Evolutionary conservation across 1,140 invertebrate genomes (phyloP).

Genomic region (Drosophila miranda): DNA sequence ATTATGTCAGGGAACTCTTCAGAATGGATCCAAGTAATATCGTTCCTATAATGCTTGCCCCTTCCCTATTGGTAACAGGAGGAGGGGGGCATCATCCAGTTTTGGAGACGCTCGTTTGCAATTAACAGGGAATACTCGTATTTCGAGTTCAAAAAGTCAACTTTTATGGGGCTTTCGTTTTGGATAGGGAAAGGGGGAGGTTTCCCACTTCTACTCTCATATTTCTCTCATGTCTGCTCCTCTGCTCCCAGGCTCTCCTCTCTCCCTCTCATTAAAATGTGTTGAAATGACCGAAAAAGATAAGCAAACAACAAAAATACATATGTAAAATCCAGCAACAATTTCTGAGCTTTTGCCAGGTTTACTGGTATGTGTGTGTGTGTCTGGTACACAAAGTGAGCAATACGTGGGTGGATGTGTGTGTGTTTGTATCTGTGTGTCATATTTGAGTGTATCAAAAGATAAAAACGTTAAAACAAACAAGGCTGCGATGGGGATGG

Average conservation of each 20-base stretch:
- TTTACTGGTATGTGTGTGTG: slow-evolving; percentile 35
- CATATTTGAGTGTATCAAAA: slow-evolving; percentile 78
- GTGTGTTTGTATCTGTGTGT: slow-evolving; percentile 37
- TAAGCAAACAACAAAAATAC: slow-evolving; percentile 62
- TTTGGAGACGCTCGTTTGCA: slow-evolving; percentile 2
- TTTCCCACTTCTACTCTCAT: too few relatives aligned
- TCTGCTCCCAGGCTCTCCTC: not conserved
- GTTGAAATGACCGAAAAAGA: slow-evolving; percentile 72
- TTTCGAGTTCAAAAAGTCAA: slow-evolving; percentile 3
- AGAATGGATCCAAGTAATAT: not conserved
- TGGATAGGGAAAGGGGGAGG: too few relatives aligned
- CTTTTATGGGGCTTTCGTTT: slow-evolving; percentile 9
- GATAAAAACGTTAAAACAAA: slow-evolving; percentile 78
- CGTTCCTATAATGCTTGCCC: not conserved
- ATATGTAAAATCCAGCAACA: slow-evolving; percentile 52
- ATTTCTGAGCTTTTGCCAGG: slow-evolving; percentile 48
- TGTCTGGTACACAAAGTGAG: slow-evolving; percentile 69
- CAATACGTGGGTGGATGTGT: slow-evolving; percentile 46
- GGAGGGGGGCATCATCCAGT: not conserved
- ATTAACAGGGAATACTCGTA: slow-evolving; percentile 5
- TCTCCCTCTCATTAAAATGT: slow-evolving; percentile 63
- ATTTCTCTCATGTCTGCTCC: too few relatives aligned
- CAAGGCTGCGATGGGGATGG: slow-evolving; percentile 32
- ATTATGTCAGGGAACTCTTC: not conserved
- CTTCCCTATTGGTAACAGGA: too few relatives aligned